Base-by-base conservation (phyloP, 2,888 invertebrate genomes). In the Nomada goodeniana region DNA sequence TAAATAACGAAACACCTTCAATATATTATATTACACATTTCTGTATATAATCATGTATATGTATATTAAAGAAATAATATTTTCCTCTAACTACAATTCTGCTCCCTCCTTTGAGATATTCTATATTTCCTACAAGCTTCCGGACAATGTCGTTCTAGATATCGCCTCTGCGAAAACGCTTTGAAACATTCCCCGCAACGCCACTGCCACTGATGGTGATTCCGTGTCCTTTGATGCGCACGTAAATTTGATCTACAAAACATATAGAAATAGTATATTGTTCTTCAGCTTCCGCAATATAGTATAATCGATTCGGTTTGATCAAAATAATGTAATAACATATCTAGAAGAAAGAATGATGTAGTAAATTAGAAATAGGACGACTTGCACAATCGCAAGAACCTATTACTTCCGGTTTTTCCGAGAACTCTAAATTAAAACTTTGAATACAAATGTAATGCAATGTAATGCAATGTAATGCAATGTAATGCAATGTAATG, bases 181-280 rank as follows among this genome's bases (percentile, higher is more conserved):
- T 96, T 96, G 80, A 95, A 95, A 88, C 96, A 96, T 75, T 95
- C 95, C 1, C 94, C 92, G 90, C 96, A 96, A 72, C 95, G 95
- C 95, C 96, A 96, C 87, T 95, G 94, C 96, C 96, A 96, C 71
- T 95, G 93, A 92, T 96, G 96, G 92, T 96, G 96, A 9, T 95
- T 95, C 86, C 96, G 95, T 11, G 96, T 96, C 82, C 96, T 95
- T 91, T 96, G 96, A 94, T 96, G 96, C 0, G 96, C 96, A 68
- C 96, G 95, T 57, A 96, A 94, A 92, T 96, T 96, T 0, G 96
- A 96, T 65, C 96, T 96, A 85, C 0, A 79, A 85, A 60, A 65
- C 50, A 47, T 47, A 36, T 60, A 55, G 7, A 11, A 36, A 36
- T 36, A 36, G 68, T 36, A 59, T 20, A 42, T 29, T 13, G 44